Evolutionary conservation across 1,140 invertebrate genomes (phyloP), one percentile per base, ranked within the genome.

Genomic region (Vollenhovia emeryi): DNA sequence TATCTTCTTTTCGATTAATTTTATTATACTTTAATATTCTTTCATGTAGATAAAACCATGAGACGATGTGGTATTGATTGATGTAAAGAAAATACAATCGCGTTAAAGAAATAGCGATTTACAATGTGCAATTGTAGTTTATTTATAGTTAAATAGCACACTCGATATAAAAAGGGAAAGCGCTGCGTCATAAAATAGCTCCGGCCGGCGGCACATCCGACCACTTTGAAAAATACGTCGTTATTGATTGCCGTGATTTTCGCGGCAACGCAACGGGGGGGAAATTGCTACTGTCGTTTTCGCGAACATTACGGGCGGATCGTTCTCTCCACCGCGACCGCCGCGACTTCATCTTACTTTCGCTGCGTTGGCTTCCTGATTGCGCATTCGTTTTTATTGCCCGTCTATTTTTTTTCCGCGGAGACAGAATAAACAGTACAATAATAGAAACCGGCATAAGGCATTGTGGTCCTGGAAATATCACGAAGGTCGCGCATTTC

Each of bases 251-350:
- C 78, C 36, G 50, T 71, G 64, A 82, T 82, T 82, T 82, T 82
- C 66, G 24, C 50, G 24, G 50, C 48, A 36, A 55, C 64, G 24
- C 50, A 36, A 57, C 66, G 64, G 66, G 66, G 50, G n/a, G 66
- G 66, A 71, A 82, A 82, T 82, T 82, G 64, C 78, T 73, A 82
- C 78, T 82, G 78, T 82, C 66, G 78, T 82, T 82, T 82, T 82
- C 78, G 78, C 66, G 78, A 71, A 82, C 78, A 82, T 82, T 82
- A 82, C 18, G 36, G n/a, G 27, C 18, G 43, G 50, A 71, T 73
- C 64, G 33, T 69, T 76, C 57, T 79, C 57, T 33, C 43, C 33
- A 24, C n/a, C 45, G 62, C 9, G 8, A 36, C 33, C 40, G 36
- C 5, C 48, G 40, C 40, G 30, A 82, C 50, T 71, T 71, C 50